phyloP scores from a whole-genome alignment of 2,888 invertebrate genomes.

The Temnothorax unifasciatus region DNA sequence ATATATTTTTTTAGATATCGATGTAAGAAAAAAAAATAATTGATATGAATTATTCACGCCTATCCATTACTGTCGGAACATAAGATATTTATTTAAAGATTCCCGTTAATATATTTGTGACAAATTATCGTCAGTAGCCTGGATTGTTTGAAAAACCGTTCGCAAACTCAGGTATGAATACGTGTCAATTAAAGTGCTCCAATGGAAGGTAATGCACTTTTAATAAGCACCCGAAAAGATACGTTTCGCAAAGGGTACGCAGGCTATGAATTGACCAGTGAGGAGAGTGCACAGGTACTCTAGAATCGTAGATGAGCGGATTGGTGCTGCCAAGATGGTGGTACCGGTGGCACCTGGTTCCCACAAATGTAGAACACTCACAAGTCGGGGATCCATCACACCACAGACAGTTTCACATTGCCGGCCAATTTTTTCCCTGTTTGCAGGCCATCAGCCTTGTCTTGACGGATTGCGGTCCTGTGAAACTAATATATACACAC shows the following conservation, averaged over 20 bases:
- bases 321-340: constrained; percentile 76
- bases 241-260: constrained; percentile 71
- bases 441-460: constrained; percentile 80
- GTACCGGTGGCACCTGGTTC: constrained; percentile 73
- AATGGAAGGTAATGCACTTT: constrained; percentile 69
- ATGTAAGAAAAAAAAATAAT: constrained; percentile 14
- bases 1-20: not conserved
- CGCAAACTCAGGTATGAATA: constrained; percentile 23
- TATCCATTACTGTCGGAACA: constrained; percentile 3
- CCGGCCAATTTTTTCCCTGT: constrained; percentile 79
- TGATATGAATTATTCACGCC: constrained; percentile 17
- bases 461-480: constrained; percentile 84
- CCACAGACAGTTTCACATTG: constrained; percentile 76
- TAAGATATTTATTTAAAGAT: constrained; percentile 30
- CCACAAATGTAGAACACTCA: constrained; percentile 69
- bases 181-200: constrained; percentile 56
- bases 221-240: constrained; percentile 61
- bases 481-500: constrained; percentile 87
- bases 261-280: constrained; percentile 83
- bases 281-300: constrained; percentile 85
- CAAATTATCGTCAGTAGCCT: constrained; percentile 22
- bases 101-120: not conserved
- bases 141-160: constrained; percentile 7
- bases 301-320: constrained; percentile 84
- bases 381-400: constrained; percentile 76